Percentiles rank a stretch among this genome's conserved stretches.
Evolutionary conservation across 2,797 vertebrate genomes (phyloP).

Genomic region (Thunnus albacares): DNA sequence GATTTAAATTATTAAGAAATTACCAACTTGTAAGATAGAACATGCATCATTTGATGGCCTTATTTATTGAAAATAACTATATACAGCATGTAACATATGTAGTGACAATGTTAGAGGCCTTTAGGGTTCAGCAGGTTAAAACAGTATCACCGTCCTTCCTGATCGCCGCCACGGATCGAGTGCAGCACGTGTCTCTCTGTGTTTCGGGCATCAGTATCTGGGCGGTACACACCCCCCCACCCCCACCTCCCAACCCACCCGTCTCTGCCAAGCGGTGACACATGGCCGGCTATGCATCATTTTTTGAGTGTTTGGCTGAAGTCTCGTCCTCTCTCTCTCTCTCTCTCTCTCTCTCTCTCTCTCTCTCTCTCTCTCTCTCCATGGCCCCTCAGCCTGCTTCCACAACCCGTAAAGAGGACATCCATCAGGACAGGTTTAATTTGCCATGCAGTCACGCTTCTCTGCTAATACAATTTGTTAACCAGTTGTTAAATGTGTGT

Average conservation of each 20-base stretch:
- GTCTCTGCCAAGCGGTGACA: constrained; percentile 44
- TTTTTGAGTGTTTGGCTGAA: constrained; percentile 31
- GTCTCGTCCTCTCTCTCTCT: constrained; percentile 42
- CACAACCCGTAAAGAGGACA: constrained; percentile 67
- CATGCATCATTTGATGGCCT: background rate
- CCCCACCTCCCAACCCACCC: background rate
- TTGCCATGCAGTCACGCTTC: constrained; percentile 72
- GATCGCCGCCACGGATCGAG: constrained; percentile 37
- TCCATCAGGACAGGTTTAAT: constrained; percentile 72
- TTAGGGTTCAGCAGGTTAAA: background rate
- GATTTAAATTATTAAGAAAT: background rate
- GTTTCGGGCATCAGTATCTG: constrained; percentile 56
- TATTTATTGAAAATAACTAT: background rate
- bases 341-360: background rate
- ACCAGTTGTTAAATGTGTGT: constrained; percentile 63
- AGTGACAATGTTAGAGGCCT: background rate
- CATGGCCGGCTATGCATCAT: constrained; percentile 68
- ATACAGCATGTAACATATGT: background rate
- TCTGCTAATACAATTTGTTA: constrained; percentile 76
- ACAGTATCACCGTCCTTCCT: background rate
- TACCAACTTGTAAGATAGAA: too few relatives aligned
- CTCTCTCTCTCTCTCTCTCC: background rate
- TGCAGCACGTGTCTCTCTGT: constrained; percentile 48
- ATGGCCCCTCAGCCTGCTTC: constrained; percentile 43
- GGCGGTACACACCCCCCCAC: constrained; percentile 20